A percentile compares a stretch with the other conserved stretches of the same genome.
Conservation (phyloP, 2,113 vertebrate species). For the Ceratotherium simum region DNA sequence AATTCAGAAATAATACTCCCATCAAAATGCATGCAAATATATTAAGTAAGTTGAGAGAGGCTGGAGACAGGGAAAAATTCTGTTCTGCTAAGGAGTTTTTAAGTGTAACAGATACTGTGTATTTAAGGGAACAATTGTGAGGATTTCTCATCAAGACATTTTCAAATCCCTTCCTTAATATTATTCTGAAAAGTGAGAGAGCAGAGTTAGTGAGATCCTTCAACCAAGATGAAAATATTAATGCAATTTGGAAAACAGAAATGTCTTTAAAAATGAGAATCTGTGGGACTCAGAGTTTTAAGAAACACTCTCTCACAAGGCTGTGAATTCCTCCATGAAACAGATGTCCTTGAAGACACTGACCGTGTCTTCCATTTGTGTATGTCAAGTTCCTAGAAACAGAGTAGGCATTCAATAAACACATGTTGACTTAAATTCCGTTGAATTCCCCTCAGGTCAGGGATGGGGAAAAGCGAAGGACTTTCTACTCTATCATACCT, state of each 20-base stretch:
- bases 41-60: not conserved
- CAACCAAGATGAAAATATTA: not conserved
- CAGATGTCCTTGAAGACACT: not conserved
- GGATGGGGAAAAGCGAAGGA: not conserved
- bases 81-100: not conserved
- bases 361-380: not conserved
- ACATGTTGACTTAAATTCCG: slow-evolving; percentile 9
- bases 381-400: not conserved
- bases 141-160: not conserved
- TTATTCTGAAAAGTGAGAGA: not conserved
- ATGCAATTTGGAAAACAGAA: slow-evolving; percentile 40
- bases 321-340: not conserved
- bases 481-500: not conserved
- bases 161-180: not conserved
- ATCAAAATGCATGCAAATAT: not conserved
- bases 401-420: not conserved
- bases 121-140: not conserved
- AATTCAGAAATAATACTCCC: not conserved
- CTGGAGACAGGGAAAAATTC: not conserved
- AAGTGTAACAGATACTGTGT: not conserved
- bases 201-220: not conserved
- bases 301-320: not conserved
- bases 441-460: not conserved
- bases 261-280: slow-evolving; percentile 2
- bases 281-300: not conserved